Percentiles rank a stretch among this genome's conserved stretches.
phyloP scores from a whole-genome alignment of 2,113 vertebrate species.

The Merops nubicus region DNA sequence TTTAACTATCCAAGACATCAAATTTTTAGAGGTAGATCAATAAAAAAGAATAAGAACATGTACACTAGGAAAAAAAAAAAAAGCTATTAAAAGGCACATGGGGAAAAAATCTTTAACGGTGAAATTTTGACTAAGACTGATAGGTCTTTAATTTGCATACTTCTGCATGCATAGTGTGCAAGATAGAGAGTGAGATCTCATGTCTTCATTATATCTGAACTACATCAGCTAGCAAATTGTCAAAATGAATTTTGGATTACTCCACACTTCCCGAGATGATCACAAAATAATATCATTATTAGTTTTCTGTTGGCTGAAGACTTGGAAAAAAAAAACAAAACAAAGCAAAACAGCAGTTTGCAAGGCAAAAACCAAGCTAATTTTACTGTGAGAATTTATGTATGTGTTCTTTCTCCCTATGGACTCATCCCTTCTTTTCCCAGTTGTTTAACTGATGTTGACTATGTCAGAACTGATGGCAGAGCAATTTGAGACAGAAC shows the following conservation, averaged over 20 bases:
- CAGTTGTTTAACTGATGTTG: background rate
- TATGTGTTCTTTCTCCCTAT: background rate
- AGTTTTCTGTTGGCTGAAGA: background rate
- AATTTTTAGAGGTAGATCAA: background rate
- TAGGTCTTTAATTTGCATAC: conserved; percentile 2
- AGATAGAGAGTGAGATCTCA: background rate
- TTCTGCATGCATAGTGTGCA: background rate
- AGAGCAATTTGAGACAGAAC: background rate
- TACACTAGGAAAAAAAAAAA: background rate
- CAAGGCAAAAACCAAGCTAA: background rate
- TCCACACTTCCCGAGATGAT: background rate
- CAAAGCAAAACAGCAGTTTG: background rate
- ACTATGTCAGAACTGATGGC: background rate
- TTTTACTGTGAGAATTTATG: background rate
- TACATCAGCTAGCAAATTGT: conserved; percentile 18
- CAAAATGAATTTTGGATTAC: background rate
- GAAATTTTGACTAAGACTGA: conserved; percentile 7
- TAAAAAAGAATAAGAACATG: background rate
- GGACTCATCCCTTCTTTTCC: background rate
- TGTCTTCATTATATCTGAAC: background rate
- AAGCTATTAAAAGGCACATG: background rate
- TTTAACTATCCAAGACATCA: background rate
- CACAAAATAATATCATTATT: background rate
- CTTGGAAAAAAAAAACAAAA: background rate
- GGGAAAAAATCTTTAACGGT: background rate